A percentile compares a stretch with the other conserved stretches of the same genome.
Conservation (phyloP, 2,113 vertebrate genomes). For the Percina caprodes region DNA sequence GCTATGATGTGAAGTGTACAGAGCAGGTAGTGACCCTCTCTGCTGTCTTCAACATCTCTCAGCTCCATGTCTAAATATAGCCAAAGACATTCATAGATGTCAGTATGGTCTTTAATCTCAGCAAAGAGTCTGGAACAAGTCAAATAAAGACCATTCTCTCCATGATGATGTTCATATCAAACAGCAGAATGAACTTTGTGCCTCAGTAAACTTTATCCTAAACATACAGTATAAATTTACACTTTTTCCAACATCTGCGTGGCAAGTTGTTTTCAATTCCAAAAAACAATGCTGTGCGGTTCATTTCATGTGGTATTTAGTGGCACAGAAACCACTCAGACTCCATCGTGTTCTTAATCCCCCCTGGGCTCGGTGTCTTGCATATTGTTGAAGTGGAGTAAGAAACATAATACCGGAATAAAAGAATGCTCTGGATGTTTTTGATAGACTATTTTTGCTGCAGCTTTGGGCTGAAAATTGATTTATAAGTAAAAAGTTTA, state of each 20-base stretch:
- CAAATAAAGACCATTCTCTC: conserved; percentile 22
- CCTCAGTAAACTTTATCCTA: conserved; percentile 34
- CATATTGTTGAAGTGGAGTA: conserved; percentile 32
- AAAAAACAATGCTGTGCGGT: conserved; percentile 4
- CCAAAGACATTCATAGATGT: conserved; percentile 49
- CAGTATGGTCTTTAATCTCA: conserved; percentile 29
- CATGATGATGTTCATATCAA: conserved; percentile 27
- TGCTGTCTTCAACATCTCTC: conserved; percentile 16
- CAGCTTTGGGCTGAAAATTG: conserved; percentile 19
- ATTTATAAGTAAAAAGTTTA: background rate
- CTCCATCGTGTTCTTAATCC: conserved; percentile 33
- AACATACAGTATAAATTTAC: conserved; percentile 29
- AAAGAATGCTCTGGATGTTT: conserved; percentile 34
- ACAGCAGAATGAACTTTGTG: conserved; percentile 36
- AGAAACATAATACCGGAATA: conserved; percentile 51
- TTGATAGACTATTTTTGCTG: conserved; percentile 12
- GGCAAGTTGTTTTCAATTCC: conserved; percentile 26
- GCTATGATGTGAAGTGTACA: conserved; percentile 40
- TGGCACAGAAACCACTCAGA: conserved; percentile 32
- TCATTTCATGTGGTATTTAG: conserved; percentile 57
- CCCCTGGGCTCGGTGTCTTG: conserved; percentile 26
- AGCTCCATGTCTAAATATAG: conserved; percentile 47
- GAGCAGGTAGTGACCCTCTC: conserved; percentile 35
- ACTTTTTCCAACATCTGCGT: conserved; percentile 44
- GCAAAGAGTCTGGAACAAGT: conserved; percentile 28